Evolutionary conservation across 2,888 invertebrate genomes (phyloP), one percentile per base, ranked within the genome.

Genomic region (Meiosimyza platycephala): DNA sequence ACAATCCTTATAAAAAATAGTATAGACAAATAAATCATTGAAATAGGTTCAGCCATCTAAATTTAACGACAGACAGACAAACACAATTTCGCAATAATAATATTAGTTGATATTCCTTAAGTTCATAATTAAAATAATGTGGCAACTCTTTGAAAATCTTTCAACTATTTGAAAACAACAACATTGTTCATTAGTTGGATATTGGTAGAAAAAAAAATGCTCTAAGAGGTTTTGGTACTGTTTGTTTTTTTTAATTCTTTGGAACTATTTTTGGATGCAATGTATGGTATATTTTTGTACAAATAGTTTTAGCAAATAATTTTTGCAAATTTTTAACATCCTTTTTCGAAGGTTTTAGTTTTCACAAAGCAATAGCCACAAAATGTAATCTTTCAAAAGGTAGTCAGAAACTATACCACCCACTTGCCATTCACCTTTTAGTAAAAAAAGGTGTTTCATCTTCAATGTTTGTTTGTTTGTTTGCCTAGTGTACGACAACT

Each of bases 301-400:
- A 66, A 66, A 66, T 66, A 66, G 66, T 66, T 66, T 50, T 15
- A 11, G 33, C 51, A 54, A 66, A 66, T 66, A 66, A 54, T 54
- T 40, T 40, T 40, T 40, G 28, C 22, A 15, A 6, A 28, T 18
- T 33, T 22, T 52, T 66, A n/a, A 4, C 54, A 40, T 9, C 15
- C 51, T 33, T 48, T 48, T 48, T 47, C n/a, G n/a, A 63, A 33
- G 47, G 63, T 63, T 48, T 63, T 48, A 63, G 16, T 63, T 63
- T 63, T 47, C 63, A 48, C 63, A 63, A 63, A 63, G 48, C 63
- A n/a, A 50, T 33, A 47, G 47, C 68, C 57, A 47, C 57, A 68
- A 59, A 55, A 54, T 68, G 68, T 68, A 57, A 68, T 68, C 48
- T 68, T 68, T 68, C 57, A 68, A 48, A 68, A 54, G 16, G 66